Evolutionary conservation across 2,797 vertebrate genomes (phyloP).

Genomic region (Diplodus sargus): DNA sequence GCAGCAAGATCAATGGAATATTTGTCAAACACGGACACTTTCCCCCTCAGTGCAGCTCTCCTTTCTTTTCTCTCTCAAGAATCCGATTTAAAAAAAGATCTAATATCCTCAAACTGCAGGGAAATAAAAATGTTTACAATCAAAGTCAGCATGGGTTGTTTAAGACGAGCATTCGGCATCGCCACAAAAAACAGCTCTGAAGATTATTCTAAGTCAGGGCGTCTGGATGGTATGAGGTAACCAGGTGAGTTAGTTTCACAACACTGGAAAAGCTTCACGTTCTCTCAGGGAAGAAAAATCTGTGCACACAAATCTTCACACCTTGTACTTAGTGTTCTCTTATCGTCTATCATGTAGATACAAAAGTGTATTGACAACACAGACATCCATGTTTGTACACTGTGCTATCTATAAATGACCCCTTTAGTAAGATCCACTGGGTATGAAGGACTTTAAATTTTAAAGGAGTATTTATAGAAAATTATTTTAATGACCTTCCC

Average conservation of each 20-base stretch:
- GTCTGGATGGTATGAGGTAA: background rate
- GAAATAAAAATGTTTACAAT: background rate
- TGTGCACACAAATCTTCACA: background rate
- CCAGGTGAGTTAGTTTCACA: background rate
- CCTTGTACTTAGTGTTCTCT: too few relatives aligned
- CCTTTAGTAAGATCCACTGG: background rate
- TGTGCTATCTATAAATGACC: background rate
- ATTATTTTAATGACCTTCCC: too few relatives aligned
- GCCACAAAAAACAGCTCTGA: background rate
- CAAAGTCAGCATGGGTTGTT: background rate
- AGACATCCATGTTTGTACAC: too few relatives aligned
- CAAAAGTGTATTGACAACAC: too few relatives aligned
- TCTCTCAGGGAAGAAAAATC: background rate
- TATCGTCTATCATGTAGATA: too few relatives aligned
- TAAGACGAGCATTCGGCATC: background rate
- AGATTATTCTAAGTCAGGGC: background rate
- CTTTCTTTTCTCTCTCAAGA: background rate
- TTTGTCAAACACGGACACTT: constrained; percentile 23
- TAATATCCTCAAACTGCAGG: background rate
- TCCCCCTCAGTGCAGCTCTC: background rate
- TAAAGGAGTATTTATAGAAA: too few relatives aligned
- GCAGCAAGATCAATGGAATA: constrained; percentile 24
- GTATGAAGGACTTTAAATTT: background rate
- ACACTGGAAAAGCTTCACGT: background rate
- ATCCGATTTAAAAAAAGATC: background rate